Conservation (phyloP, 2,888 invertebrate genomes). For the Galeopsomyia nigrocyanea region DNA sequence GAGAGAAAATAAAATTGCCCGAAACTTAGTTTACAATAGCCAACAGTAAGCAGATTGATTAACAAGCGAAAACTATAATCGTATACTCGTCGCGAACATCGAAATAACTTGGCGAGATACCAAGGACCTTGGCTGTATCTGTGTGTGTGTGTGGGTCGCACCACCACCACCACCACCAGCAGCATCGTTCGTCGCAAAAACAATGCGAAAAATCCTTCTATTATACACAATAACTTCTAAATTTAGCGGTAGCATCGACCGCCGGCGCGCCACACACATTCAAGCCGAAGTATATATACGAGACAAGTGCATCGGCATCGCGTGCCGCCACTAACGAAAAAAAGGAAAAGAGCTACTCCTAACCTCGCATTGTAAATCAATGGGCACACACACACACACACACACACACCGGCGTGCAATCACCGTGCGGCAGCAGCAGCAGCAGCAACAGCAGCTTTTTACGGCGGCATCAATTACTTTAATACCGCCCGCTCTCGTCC, state of each 20-base stretch:
- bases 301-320: slow-evolving; percentile 26
- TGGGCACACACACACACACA: not conserved
- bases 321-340: not conserved
- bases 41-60: too few relatives aligned
- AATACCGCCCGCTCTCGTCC: slow-evolving; percentile 51
- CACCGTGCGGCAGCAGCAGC: slow-evolving; percentile 13
- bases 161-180: not conserved
- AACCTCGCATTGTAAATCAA: too few relatives aligned
- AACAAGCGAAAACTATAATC: too few relatives aligned
- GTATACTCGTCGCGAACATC: too few relatives aligned
- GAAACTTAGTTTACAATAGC: too few relatives aligned
- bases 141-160: too few relatives aligned
- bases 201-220: slow-evolving; percentile 9
- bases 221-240: slow-evolving; percentile 14
- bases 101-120: slow-evolving; percentile 20
- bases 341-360: not conserved
- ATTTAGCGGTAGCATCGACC: slow-evolving; percentile 19
- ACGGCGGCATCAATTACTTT: slow-evolving; percentile 64
- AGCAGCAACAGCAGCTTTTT: slow-evolving; percentile 51
- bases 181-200: slow-evolving; percentile 2
- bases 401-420: slow-evolving; percentile 13
- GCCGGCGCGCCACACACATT: not conserved
- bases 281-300: not conserved
- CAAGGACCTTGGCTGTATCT: slow-evolving; percentile 10
- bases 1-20: too few relatives aligned